These are phyloP conservation scores for Cirrhinus mrigala DNA, from an alignment of 2,797 vertebrate species.

Conservation along the genomic window DNA sequence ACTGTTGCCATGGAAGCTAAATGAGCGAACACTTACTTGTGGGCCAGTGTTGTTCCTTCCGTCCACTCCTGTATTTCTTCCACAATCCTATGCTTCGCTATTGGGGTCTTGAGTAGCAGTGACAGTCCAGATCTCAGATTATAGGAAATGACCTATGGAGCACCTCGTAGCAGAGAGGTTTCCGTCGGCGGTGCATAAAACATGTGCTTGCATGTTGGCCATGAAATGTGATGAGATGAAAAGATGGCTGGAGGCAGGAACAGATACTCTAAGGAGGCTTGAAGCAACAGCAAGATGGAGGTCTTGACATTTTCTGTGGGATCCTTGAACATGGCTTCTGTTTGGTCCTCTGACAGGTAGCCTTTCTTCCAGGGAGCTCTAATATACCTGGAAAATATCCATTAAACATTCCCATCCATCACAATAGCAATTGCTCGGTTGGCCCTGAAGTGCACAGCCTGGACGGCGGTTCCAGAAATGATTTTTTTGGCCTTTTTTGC, in stretches of 20 bases:
- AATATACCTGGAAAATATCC: constrained; percentile 21
- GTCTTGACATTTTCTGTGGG: constrained; percentile 2
- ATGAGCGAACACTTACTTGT: constrained; percentile 66
- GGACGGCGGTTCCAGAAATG: not conserved
- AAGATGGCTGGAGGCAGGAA: constrained; percentile 12
- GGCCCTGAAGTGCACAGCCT: constrained; percentile 9
- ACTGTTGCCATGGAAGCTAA: not conserved
- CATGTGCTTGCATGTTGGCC: constrained; percentile 74
- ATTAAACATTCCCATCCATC: not conserved
- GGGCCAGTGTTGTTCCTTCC: not conserved
- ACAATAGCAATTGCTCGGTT: not conserved
- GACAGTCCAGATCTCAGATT: constrained; percentile 70
- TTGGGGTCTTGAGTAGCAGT: constrained; percentile 69
- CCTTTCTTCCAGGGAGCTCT: not conserved
- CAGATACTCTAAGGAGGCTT: not conserved
- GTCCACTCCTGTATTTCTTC: not conserved
- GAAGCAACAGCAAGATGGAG: not conserved
- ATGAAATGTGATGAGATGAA: constrained; percentile 51
- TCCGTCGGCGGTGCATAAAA: constrained; percentile 77
- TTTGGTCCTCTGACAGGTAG: not conserved
- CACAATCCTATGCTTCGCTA: constrained; percentile 34
- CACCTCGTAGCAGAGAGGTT: constrained; percentile 72
- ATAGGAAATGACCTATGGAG: constrained; percentile 52
- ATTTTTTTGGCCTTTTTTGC: not conserved
- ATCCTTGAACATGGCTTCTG: not conserved